Percentiles rank a stretch among this genome's conserved stretches.
These are phyloP conservation scores for Ara ararauna DNA, from an alignment of 2,797 vertebrate species.

Conservation along the genomic window DNA sequence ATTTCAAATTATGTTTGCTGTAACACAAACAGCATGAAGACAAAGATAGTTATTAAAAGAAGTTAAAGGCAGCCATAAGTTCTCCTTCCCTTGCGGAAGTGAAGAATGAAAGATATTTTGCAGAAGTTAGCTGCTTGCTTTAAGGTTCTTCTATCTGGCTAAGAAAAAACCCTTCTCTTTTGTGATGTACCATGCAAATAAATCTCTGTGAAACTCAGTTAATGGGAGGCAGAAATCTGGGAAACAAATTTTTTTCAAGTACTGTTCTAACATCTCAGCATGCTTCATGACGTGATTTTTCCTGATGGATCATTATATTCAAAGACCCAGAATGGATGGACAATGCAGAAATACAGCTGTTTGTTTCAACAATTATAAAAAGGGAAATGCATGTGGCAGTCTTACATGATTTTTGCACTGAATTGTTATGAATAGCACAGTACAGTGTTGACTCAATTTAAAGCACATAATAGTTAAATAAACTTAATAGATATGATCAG, in stretches of 20 bases:
- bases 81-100: background rate
- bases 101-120: background rate
- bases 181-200: background rate
- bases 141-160: background rate
- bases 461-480: background rate
- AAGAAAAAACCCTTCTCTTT: background rate
- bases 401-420: background rate
- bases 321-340: background rate
- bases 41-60: background rate
- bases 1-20: background rate
- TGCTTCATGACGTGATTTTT: background rate
- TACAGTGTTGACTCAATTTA: background rate
- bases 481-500: background rate
- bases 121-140: background rate
- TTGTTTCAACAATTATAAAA: background rate
- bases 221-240: background rate
- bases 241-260: background rate
- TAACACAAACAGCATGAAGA: background rate
- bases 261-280: background rate
- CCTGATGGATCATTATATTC: background rate
- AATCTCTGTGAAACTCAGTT: background rate
- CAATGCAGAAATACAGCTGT: background rate
- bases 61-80: background rate
- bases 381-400: background rate
- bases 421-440: background rate